Evolutionary conservation across 2,888 invertebrate genomes (phyloP).

Genomic region (Nasonovia ribisnigri): DNA sequence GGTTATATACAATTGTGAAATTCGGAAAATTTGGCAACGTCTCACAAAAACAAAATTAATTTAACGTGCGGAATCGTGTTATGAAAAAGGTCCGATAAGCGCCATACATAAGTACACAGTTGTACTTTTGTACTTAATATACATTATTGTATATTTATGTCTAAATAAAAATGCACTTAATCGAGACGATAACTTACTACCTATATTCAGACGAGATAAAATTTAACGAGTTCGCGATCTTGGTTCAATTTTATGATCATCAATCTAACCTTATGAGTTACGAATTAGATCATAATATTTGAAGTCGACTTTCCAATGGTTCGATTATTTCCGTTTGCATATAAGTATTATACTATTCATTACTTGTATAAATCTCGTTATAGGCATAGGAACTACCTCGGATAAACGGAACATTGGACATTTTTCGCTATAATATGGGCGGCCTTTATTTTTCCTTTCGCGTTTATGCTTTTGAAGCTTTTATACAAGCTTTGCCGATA

Average conservation of each 20-base stretch:
- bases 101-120: neutral
- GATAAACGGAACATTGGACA: neutral
- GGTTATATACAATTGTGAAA: neutral
- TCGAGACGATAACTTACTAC: neutral
- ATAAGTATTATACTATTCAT: neutral
- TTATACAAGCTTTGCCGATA: no score
- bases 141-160: no score
- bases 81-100: slow-evolving; percentile 12
- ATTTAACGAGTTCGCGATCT: neutral
- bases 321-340: neutral
- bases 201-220: neutral
- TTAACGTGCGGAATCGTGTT: neutral
- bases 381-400: neutral
- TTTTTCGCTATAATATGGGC: neutral
- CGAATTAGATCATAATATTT: neutral
- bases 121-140: neutral
- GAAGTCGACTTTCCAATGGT: neutral
- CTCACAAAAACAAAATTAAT: neutral
- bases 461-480: neutral
- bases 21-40: neutral
- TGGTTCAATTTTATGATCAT: neutral
- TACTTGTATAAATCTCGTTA: neutral
- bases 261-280: neutral
- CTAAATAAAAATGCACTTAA: neutral
- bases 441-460: neutral